Evolutionary conservation across 2,113 vertebrate species (phyloP).

Genomic region (Pyxicephalus adspersus): DNA sequence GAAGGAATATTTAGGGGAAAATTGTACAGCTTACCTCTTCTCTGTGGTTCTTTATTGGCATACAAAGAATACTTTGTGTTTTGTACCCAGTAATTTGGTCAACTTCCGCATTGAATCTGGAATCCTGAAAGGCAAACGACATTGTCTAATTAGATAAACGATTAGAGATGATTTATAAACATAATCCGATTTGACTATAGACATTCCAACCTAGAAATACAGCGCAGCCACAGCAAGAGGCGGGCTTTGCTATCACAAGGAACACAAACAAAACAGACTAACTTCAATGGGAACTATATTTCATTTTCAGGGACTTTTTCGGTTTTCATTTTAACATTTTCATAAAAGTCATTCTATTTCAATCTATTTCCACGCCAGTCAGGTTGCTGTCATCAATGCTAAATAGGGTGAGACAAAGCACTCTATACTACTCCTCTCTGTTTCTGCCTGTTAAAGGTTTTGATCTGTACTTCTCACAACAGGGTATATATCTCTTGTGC

Average conservation of each 20-base stretch:
- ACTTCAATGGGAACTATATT: neutral
- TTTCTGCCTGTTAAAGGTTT: too few species aligned
- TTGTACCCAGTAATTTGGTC: conserved; percentile 97
- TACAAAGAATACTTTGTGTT: conserved; percentile 96
- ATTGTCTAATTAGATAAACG: conserved; percentile 53
- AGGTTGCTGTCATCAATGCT: too few species aligned
- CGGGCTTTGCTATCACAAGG: neutral
- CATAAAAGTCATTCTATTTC: too few species aligned
- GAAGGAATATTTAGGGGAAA: conserved; percentile 19
- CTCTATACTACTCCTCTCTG: too few species aligned
- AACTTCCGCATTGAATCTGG: conserved; percentile 95
- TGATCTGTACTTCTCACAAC: too few species aligned
- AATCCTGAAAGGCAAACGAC: conserved; percentile 78
- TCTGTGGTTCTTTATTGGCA: conserved; percentile 97
- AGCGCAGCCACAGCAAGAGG: neutral
- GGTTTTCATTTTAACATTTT: too few species aligned
- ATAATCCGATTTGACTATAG: conserved; percentile 54
- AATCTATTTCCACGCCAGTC: too few species aligned
- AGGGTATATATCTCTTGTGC: too few species aligned
- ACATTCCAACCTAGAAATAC: conserved; percentile 37
- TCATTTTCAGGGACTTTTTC: too few species aligned
- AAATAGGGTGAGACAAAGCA: too few species aligned
- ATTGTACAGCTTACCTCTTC: conserved; percentile 81
- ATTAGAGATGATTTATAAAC: conserved; percentile 55
- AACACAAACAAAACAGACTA: neutral